Percentiles rank a stretch among this genome's conserved stretches.
phyloP scores from a whole-genome alignment of 2,113 vertebrate genomes.

The Dromiciops gliroides region DNA sequence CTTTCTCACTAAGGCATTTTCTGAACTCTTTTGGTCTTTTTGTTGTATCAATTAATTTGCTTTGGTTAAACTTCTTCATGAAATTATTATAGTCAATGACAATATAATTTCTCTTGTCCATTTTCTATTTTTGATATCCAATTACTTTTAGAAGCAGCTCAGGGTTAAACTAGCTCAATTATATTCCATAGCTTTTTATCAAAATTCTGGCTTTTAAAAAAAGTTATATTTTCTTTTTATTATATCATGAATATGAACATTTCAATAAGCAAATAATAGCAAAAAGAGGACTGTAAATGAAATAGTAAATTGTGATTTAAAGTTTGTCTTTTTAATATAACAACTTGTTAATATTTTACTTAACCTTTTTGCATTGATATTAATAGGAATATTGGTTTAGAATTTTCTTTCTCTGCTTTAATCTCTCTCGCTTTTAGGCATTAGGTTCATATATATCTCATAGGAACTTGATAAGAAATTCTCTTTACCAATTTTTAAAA shows the following conservation, averaged over 20 bases:
- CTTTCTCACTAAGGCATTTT: not conserved
- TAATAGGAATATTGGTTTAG: not conserved
- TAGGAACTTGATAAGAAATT: not conserved
- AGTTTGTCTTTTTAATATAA: not conserved
- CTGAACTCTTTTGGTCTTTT: not conserved
- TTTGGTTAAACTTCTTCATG: not conserved
- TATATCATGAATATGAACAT: not conserved
- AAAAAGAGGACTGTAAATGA: not conserved
- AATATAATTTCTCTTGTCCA: not conserved
- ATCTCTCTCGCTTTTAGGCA: not conserved
- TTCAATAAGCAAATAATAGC: not conserved
- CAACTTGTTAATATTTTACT: not conserved
- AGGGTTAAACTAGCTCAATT: not conserved
- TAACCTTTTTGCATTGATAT: not conserved
- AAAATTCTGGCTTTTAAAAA: not conserved
- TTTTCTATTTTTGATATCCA: not conserved
- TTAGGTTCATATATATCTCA: not conserved
- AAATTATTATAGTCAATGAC: not conserved
- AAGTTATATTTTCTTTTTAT: not conserved
- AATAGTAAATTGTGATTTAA: not conserved
- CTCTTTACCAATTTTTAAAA: not conserved
- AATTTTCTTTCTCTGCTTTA: not conserved
- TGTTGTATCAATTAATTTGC: not conserved
- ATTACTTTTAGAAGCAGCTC: not conserved
- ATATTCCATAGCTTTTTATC: not conserved